These are phyloP conservation scores for Schizopygopsis malacanthus DNA, from an alignment of 2,797 vertebrate species.

Conservation along the genomic window DNA sequence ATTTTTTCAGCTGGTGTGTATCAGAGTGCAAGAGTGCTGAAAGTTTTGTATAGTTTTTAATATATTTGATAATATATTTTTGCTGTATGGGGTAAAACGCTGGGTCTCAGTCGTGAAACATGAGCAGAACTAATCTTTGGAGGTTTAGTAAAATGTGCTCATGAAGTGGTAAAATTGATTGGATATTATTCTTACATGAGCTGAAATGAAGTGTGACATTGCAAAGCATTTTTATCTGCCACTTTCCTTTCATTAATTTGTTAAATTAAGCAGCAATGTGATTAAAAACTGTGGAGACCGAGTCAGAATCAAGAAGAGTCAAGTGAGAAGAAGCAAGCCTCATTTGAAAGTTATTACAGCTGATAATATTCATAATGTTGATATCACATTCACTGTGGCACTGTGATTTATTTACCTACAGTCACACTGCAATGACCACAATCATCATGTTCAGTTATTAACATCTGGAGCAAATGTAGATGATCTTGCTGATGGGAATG, in stretches of 20 bases:
- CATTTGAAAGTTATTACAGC: slow-evolving; percentile 2
- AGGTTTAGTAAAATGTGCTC: slow-evolving; percentile 4
- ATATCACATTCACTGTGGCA: background rate
- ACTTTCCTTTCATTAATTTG: slow-evolving; percentile 19
- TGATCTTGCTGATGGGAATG: background rate
- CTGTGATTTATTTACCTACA: background rate
- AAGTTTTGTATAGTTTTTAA: background rate
- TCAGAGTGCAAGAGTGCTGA: no score
- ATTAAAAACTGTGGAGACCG: slow-evolving; percentile 9
- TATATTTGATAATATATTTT: background rate
- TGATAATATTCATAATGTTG: slow-evolving; percentile 2
- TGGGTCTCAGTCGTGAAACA: background rate
- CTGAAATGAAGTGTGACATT: slow-evolving; percentile 28
- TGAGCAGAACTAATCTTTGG: background rate
- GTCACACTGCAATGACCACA: background rate
- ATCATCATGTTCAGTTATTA: background rate
- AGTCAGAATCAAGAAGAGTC: background rate
- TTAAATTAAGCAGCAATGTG: slow-evolving; percentile 9
- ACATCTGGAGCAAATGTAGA: background rate
- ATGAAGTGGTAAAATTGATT: slow-evolving; percentile 13
- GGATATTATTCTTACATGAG: slow-evolving; percentile 13
- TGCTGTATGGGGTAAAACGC: background rate
- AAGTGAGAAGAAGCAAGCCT: background rate
- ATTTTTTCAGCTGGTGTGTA: no score
- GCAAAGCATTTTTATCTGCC: slow-evolving; percentile 27